Base-by-base conservation (phyloP, 2,113 vertebrate species). In the Lonchura striata region DNA sequence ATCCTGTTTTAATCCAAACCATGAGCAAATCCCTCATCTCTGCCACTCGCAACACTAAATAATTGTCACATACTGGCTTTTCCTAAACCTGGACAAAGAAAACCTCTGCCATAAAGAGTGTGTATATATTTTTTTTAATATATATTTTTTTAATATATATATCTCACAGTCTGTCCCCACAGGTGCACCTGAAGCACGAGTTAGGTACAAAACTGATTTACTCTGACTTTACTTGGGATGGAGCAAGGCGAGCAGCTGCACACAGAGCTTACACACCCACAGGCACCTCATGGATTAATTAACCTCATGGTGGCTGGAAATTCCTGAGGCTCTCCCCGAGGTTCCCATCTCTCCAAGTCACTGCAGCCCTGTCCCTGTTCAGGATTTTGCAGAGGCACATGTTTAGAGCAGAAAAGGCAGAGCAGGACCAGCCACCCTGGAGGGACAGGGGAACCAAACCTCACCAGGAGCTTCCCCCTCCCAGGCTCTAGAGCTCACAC, bases 1-100 rank as follows among this genome's bases (percentile, higher is more conserved):
- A 5, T 3, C 39, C 25, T 23, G 33, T 7, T 4, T 14, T 44
- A 15, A 63, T 7, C 10, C 27, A 70, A 75, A 23, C 44, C 39
- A 7, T 0, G 33, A 69, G 61, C 27, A 59, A 53, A 24, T 14
- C 57, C 42, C 12, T n/a, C 28, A 19, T n/a, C 52, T 41, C 44
- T 52, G 44, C 28, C 17, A 15, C 9, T 59, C 15, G 2, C 7
- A 33, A 3, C 37, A 7, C 1, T 1, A 6, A 24, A 0, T 15
- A 17, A 31, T 10, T 10, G 28, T 52, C 30, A 37, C 1, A 4
- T 11, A 8, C 4, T 5, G 5, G n/a, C 12, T 49, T 69, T 39
- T 42, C 69, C 39, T 31, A 44, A 47, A 47, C 23, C 37, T n/a
- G 5, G 20, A 9, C 64, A 23, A 35, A 18, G 23, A 13, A 23